phyloP scores from a whole-genome alignment of 2,797 vertebrate genomes.

The Ctenopoma multispine region DNA sequence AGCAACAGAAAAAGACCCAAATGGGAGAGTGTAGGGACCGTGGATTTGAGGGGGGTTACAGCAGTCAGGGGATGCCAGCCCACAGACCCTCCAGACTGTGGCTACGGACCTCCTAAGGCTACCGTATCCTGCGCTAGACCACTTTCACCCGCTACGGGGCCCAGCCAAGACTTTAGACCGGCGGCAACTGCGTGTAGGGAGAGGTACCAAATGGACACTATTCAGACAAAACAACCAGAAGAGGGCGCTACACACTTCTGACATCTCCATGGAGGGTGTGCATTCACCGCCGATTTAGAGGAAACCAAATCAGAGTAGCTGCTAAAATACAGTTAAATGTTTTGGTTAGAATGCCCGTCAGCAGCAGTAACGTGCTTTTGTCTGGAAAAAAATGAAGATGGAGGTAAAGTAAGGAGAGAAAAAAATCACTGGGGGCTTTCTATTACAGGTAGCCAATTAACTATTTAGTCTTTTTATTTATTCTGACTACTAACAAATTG shows the following conservation, averaged over 20 bases:
- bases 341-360: constrained; percentile 83
- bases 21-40: constrained; percentile 83
- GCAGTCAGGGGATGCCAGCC: constrained; percentile 85
- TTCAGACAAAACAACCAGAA: constrained; percentile 94
- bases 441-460: constrained; percentile 41
- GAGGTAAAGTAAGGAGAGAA: constrained; percentile 34
- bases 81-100: constrained; percentile 89
- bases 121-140: constrained; percentile 95
- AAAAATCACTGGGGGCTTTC: constrained; percentile 11
- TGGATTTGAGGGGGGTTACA: constrained; percentile 85
- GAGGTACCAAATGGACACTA: constrained; percentile 96
- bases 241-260: constrained; percentile 87
- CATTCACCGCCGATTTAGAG: constrained; percentile 87
- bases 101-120: constrained; percentile 93
- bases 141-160: constrained; percentile 89
- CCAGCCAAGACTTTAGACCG: constrained; percentile 96
- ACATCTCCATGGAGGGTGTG: constrained; percentile 79
- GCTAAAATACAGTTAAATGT: constrained; percentile 86
- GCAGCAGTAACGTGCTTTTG: constrained; percentile 59
- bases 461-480: constrained; percentile 12
- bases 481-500: constrained; percentile 23
- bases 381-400: constrained; percentile 40
- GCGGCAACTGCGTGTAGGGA: constrained; percentile 95
- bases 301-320: constrained; percentile 89
- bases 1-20: constrained; percentile 90